These are phyloP conservation scores for Nomada ruficornis DNA, from an alignment of 2,888 invertebrate genomes.

Conservation along the genomic window DNA sequence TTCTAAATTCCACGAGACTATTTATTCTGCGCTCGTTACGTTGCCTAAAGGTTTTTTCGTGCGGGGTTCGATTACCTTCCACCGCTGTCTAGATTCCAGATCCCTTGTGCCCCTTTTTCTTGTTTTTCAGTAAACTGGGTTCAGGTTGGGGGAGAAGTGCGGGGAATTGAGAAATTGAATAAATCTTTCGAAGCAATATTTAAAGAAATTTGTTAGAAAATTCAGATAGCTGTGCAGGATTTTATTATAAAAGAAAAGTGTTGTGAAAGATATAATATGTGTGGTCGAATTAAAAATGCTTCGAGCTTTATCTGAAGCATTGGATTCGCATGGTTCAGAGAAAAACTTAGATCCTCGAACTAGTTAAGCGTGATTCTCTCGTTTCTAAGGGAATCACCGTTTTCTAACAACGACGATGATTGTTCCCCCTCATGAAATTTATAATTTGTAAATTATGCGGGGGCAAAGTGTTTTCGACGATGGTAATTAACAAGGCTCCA, in stretches of 20 bases:
- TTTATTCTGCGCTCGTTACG: neutral
- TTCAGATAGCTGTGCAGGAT: no score
- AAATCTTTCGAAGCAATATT: no score
- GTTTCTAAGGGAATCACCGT: neutral
- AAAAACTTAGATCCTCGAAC: neutral
- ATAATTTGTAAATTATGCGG: conserved; percentile 10
- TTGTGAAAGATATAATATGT: neutral
- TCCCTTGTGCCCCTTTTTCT: neutral
- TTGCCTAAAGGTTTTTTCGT: neutral
- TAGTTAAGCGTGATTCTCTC: neutral
- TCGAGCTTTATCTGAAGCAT: no score
- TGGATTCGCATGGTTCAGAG: neutral
- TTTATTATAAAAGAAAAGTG: no score
- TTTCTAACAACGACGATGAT: neutral
- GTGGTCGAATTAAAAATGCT: no score
- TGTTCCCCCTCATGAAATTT: conserved; percentile 23
- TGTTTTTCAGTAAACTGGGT: neutral
- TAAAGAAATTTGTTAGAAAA: neutral
- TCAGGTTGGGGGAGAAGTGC: neutral
- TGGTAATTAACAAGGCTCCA: conserved; percentile 28
- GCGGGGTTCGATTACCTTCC: neutral
- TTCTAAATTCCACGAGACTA: conserved; percentile 7
- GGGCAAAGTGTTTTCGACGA: conserved; percentile 20
- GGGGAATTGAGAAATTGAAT: no score
- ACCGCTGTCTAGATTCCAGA: neutral